Evolutionary conservation across 2,113 vertebrate species (phyloP).

Genomic region (Dromiciops gliroides): DNA sequence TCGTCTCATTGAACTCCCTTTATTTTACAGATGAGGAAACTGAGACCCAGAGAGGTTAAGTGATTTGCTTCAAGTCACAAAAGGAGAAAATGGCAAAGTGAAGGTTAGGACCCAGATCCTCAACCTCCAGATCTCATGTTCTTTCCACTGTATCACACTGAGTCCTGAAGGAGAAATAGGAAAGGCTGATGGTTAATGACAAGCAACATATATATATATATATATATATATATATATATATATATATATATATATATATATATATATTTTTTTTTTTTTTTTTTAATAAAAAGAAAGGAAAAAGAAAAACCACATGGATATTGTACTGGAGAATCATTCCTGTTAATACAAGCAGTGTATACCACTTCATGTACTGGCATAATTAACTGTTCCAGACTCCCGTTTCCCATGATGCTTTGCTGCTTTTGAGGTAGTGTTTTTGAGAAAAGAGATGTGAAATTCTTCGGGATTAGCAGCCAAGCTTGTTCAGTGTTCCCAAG

Average conservation of each 20-base stretch:
- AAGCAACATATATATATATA: not conserved
- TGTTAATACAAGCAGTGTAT: not conserved
- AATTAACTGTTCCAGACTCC: not conserved
- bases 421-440: constrained; percentile 4
- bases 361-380: not conserved
- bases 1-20: not conserved
- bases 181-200: not conserved
- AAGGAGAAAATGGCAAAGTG: not conserved
- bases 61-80: not conserved
- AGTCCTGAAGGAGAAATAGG: not conserved
- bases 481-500: not conserved
- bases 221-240: too few relatives aligned
- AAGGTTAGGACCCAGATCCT: not conserved
- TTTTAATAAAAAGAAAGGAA: too few relatives aligned
- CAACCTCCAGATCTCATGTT: not conserved
- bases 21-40: constrained; percentile 19
- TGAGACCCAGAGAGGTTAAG: not conserved
- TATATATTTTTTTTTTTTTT: too few relatives aligned
- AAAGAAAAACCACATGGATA: too few relatives aligned
- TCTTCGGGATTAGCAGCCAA: not conserved
- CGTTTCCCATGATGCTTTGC: not conserved
- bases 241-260: too few relatives aligned
- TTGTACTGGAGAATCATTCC: not conserved
- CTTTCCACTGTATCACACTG: not conserved
- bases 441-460: constrained; percentile 2